These are phyloP conservation scores for Akabosia matsudoensis DNA, from an alignment of 1,140 invertebrate genomes.

Conservation along the genomic window DNA sequence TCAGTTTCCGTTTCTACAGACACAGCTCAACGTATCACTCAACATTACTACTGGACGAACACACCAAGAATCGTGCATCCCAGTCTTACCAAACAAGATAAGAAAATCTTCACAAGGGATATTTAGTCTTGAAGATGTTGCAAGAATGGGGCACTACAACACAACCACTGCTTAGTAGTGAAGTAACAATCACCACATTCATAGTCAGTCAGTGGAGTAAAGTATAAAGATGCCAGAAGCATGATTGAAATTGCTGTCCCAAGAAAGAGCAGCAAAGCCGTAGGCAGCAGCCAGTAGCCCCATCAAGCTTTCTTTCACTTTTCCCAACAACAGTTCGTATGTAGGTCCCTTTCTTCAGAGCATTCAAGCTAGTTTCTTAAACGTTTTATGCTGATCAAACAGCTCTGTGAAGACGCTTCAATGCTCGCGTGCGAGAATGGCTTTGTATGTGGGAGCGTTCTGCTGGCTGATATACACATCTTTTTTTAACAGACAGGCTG, in stretches of 20 bases:
- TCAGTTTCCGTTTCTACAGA: too few relatives aligned
- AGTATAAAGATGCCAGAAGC: not conserved
- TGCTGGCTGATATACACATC: too few relatives aligned
- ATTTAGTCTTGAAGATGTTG: not conserved
- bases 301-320: not conserved
- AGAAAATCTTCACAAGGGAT: too few relatives aligned
- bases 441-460: too few relatives aligned
- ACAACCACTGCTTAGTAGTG: not conserved
- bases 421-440: too few relatives aligned
- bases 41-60: too few relatives aligned
- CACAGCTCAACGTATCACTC: too few relatives aligned
- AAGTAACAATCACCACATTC: too few relatives aligned
- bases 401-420: too few relatives aligned
- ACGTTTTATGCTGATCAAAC: not conserved
- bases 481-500: too few relatives aligned
- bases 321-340: not conserved
- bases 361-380: slow-evolving; percentile 7
- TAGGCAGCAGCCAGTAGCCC: not conserved
- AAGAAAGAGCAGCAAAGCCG: slow-evolving; percentile 9
- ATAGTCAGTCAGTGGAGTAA: slow-evolving; percentile 1
- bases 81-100: too few relatives aligned
- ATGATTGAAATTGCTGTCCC: not conserved
- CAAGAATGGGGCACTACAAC: not conserved
- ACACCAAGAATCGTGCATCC: too few relatives aligned
- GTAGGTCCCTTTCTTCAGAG: slow-evolving; percentile 22